Evolutionary conservation across 2,113 vertebrate species (phyloP), one percentile per base, ranked within the genome.

Genomic region (Dromas ardeola): DNA sequence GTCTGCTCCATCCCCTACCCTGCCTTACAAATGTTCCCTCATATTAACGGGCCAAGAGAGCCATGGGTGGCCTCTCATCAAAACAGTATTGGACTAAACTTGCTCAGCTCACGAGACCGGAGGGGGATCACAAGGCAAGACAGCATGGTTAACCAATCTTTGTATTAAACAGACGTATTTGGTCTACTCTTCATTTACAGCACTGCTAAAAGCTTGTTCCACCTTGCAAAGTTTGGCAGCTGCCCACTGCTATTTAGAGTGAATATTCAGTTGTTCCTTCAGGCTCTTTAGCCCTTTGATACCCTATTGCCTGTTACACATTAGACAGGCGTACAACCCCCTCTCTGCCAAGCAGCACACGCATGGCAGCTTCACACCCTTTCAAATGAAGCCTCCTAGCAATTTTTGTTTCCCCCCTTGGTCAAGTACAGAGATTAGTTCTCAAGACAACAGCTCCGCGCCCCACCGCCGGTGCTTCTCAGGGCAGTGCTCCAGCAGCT

Each of bases 201-300:
- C 53, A 74, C 79, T 66, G 67, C 90, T 42, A 72, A 94, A 95
- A 92, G 78, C 93, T 96, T 97, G 96, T 88, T 95, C 83, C 84
- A 97, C 86, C 94, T 96, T 97, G 96, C 95, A 96, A 90, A 84
- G 70, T 80, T 91, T 93, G 97, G 97, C 95, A 93, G 90, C 59
- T 95, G 91, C 95, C 93, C 88, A 80, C 61, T 94, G 73, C 79
- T 95, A 88, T 95, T 97, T 93, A 92, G 67, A 95, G 86, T 83
- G 93, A 98, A 95, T 81, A 95, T 52, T 91, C 70, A 92, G 94
- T 45, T 45, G 11, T n/a, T 95, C 80, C 95, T 81, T 56, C 58
- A 66, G 85, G 91, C 73, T 65, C 36, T 79, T 40, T 72, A 93
- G 36, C n/a, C 43, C 88, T 94, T 90, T 94, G 94, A 96, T 96